Conservation (phyloP, 2,113 vertebrate species). For the Gymnorhina tibicen region DNA sequence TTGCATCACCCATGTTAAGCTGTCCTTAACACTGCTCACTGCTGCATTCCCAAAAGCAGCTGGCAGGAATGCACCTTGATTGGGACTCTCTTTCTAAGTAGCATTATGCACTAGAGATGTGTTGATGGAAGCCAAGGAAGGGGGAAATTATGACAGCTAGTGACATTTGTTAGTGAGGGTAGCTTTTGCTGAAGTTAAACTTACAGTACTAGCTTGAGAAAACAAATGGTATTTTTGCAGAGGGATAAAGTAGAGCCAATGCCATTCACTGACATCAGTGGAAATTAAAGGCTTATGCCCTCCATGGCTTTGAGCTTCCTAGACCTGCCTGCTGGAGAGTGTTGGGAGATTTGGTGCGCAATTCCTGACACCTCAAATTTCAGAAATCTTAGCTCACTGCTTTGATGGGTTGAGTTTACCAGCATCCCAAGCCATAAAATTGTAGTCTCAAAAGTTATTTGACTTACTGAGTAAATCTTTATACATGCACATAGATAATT, state of each 20-base stretch:
- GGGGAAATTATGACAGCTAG: not conserved
- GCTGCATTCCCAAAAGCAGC: not conserved
- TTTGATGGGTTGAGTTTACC: not conserved
- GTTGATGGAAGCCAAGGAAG: not conserved
- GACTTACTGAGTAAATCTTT: not conserved
- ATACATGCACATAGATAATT: not conserved
- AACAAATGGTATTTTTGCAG: not conserved
- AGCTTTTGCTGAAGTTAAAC: not conserved
- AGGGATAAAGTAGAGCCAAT: not conserved
- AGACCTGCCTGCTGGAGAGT: not conserved
- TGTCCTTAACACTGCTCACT: not conserved
- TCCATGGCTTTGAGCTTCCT: not conserved
- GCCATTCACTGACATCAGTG: not conserved
- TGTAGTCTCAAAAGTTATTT: not conserved
- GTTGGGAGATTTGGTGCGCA: not conserved
- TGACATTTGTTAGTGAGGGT: not conserved
- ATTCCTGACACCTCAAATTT: not conserved
- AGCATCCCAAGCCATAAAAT: not conserved
- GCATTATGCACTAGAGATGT: not conserved
- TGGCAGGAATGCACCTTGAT: not conserved
- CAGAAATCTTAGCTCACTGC: not conserved
- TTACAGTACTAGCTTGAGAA: not conserved
- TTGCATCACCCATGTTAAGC: not conserved
- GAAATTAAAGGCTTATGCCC: fast-evolving
- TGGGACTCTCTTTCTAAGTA: not conserved